Percentiles rank a stretch among this genome's conserved stretches.
Evolutionary conservation across 2,888 invertebrate genomes (phyloP).

Genomic region (Nomada flava): DNA sequence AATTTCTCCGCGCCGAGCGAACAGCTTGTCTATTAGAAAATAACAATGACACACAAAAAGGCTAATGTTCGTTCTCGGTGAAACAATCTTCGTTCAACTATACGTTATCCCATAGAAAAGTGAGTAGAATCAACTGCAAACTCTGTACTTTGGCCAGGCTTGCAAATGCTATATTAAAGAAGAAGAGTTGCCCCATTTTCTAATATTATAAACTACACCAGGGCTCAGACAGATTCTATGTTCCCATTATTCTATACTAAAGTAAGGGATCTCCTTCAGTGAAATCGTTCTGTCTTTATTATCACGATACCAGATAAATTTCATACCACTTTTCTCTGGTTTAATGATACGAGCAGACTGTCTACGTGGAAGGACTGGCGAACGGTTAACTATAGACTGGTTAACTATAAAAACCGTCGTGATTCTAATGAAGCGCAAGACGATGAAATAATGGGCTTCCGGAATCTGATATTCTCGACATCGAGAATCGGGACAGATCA

Average conservation of each 20-base stretch:
- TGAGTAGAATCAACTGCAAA: background rate
- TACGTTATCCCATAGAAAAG: background rate
- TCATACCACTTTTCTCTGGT: conserved; percentile 20
- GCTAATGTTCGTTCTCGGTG: background rate
- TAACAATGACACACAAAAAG: conserved; percentile 46
- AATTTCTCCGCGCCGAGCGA: conserved; percentile 59
- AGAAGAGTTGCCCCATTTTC: background rate
- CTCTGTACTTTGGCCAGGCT: background rate
- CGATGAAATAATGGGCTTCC: conserved; percentile 51
- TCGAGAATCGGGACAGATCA: background rate
- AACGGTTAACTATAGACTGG: conserved; percentile 20
- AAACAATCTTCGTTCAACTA: background rate
- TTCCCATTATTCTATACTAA: background rate
- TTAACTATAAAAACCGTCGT: background rate
- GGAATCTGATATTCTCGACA: conserved; percentile 36
- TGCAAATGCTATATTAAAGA: background rate
- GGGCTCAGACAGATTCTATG: background rate
- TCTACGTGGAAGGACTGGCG: conserved; percentile 17
- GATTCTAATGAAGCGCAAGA: conserved; percentile 40
- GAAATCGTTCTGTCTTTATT: conserved; percentile 43
- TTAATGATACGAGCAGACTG: conserved; percentile 11
- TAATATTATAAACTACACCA: background rate
- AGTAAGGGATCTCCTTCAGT: background rate
- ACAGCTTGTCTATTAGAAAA: conserved; percentile 46
- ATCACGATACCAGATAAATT: conserved; percentile 37